Evolutionary conservation across 2,888 invertebrate genomes (phyloP), one percentile per base, ranked within the genome.

Genomic region (Morpho deidamia): DNA sequence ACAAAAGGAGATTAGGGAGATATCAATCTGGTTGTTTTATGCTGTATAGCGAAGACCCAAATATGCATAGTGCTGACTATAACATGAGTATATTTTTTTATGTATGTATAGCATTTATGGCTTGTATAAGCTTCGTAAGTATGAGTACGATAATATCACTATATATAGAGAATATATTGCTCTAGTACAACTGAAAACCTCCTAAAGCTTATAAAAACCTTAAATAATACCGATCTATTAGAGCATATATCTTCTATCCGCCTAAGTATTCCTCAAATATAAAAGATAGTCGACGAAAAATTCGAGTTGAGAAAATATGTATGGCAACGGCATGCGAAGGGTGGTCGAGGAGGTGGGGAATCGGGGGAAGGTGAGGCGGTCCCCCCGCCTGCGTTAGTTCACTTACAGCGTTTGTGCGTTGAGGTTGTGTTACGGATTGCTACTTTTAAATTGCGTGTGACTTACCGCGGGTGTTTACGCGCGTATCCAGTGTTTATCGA

Each of bases 261-360:
- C 73, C 81, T 83, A 84, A 87, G 83, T 85, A 87, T 87, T 87
- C 81, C 81, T 85, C 86, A 86, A 87, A 86, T 84, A 83, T 82
- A 81, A 48, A 85, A 87, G 83, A 85, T 84, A 84, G 84, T 85
- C 83, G 81, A 83, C 84, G 86, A 87, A 87, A 87, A 88, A 87
- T 86, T 86, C 81, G 81, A 86, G 83, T 83, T 81, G 82, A 86
- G 86, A 85, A 83, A 85, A 86, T 84, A 83, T 87, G 84, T 85
- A 83, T 78, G 84, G 81, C 79, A 72, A 68, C 68, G 70, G 82
- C 77, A 76, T 82, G 82, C 79, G 80, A 78, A 80, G 81, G 82
- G 77, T 69, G 71, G 70, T 52, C 60, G 60, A 70, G 70, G 68
- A 63, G 69, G 69, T 67, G 66, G 71, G 71, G 58, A 41, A 53